phyloP scores from a whole-genome alignment of 2,797 vertebrate genomes.

The Lagorchestes hirsutus region DNA sequence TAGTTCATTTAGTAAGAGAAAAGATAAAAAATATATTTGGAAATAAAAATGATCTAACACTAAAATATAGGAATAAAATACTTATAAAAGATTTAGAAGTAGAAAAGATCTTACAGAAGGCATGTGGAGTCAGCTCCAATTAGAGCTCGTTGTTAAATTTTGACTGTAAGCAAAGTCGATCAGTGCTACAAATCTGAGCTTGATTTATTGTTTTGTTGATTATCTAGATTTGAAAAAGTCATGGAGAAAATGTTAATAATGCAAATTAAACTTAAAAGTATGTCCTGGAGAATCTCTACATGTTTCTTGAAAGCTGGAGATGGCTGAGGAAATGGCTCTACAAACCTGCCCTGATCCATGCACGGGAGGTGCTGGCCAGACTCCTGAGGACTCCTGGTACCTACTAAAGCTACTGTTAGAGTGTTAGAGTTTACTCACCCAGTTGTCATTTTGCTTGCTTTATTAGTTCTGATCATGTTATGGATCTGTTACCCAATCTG shows the following conservation, averaged over 20 bases:
- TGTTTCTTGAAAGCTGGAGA: neutral
- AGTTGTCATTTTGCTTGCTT: neutral
- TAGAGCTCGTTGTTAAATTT: neutral
- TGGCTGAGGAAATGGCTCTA: neutral
- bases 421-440: neutral
- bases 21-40: neutral
- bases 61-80: neutral
- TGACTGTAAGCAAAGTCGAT: neutral
- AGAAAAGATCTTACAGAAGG: neutral
- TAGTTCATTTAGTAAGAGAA: neutral
- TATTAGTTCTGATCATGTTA: neutral
- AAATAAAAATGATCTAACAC: neutral
- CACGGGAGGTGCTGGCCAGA: neutral
- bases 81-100: neutral
- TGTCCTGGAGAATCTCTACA: neutral
- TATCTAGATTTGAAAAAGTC: neutral
- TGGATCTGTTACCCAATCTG: neutral
- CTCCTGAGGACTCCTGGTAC: neutral
- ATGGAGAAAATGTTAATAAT: neutral
- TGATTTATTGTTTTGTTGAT: neutral
- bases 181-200: neutral
- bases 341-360: neutral
- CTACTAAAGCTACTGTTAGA: neutral
- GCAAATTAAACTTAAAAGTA: neutral
- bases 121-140: neutral